Evolutionary conservation across 2,797 vertebrate genomes (phyloP).

Genomic region (Alcedo quadribrachys): DNA sequence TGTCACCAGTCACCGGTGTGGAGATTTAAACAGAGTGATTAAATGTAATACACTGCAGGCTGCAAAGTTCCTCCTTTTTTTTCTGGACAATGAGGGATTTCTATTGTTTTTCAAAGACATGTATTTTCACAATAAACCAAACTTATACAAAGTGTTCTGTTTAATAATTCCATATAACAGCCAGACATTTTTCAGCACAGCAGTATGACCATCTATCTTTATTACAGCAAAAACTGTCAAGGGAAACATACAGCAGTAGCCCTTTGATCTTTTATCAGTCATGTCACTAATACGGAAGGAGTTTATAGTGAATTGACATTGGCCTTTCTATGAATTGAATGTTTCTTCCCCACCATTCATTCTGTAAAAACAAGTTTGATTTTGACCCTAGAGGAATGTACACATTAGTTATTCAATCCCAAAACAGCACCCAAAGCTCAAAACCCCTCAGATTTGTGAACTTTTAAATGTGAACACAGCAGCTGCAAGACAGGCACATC

Average conservation of each 20-base stretch:
- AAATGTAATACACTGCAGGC: background rate
- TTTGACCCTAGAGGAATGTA: background rate
- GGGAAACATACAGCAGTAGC: background rate
- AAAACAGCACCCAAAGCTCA: background rate
- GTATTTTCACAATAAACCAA: slow-evolving; percentile 11
- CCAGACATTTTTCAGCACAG: background rate
- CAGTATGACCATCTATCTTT: background rate
- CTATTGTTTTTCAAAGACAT: background rate
- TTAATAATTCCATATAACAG: background rate
- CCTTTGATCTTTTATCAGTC: background rate
- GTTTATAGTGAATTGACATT: background rate
- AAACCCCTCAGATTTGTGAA: background rate
- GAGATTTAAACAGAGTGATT: slow-evolving; percentile 17
- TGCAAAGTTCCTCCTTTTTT: background rate
- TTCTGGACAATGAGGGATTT: background rate
- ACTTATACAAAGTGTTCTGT: background rate
- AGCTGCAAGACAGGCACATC: background rate
- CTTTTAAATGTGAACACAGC: background rate
- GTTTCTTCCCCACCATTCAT: background rate
- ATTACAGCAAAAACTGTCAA: background rate
- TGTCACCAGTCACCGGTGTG: background rate
- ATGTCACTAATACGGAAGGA: background rate
- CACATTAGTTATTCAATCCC: background rate
- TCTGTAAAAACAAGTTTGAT: background rate
- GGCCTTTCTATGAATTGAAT: background rate